Base-by-base conservation (phyloP, 2,888 invertebrate species). In the Caenorhabditis doughertyi region DNA sequence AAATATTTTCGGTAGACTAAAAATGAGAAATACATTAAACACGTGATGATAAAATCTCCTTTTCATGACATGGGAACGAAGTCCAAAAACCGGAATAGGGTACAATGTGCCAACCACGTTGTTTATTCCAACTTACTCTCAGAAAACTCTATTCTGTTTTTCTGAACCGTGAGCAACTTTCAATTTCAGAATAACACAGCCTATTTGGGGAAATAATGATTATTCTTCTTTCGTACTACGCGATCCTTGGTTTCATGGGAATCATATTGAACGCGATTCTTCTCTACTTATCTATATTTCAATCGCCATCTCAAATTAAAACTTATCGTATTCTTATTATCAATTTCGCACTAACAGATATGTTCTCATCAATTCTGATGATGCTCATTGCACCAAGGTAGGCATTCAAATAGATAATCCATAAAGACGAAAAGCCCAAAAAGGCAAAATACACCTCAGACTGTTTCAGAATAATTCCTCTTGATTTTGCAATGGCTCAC, bases 401-500 rank as follows among this genome's bases (percentile, higher is more conserved):
- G 8, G 39, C 16, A 13, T 11, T 39, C 16, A n/a, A n/a, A n/a
- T n/a, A n/a, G n/a, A n/a, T n/a, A n/a, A n/a, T n/a, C n/a, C n/a
- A n/a, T n/a, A n/a, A n/a, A n/a, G n/a, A n/a, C n/a, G n/a, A n/a
- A n/a, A n/a, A n/a, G n/a, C n/a, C n/a, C n/a, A n/a, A n/a, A n/a
- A n/a, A n/a, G n/a, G n/a, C n/a, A n/a, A n/a, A n/a, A n/a, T n/a
- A n/a, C n/a, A n/a, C n/a, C n/a, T n/a, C n/a, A n/a, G n/a, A n/a
- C n/a, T n/a, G n/a, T 71, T 77, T 55, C 42, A 72, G 79, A 67
- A 60, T 79, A 8, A 79, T 79, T 3, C 72, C 79, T 18, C 64
- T 72, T 5, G 72, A 72, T 13, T 51, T 49, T 4, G 27, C 71
- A 1, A 72, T 79, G 79, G 64, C 58, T n/a, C 79, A 79, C 42